These are phyloP conservation scores for Excalfactoria chinensis DNA, from an alignment of 2,113 vertebrate species.

Conservation along the genomic window DNA sequence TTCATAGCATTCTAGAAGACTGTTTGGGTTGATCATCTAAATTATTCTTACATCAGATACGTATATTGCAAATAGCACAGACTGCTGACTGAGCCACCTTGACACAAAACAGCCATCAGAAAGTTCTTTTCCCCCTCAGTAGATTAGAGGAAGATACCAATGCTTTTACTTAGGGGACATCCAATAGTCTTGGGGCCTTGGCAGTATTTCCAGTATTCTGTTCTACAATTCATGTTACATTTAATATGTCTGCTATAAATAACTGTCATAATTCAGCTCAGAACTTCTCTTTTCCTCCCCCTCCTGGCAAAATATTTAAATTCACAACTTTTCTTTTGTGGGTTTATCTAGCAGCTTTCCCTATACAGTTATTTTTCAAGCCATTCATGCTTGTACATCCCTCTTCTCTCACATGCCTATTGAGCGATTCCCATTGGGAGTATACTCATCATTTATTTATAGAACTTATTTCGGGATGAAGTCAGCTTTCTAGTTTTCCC, in stretches of 20 bases:
- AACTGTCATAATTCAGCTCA: neutral
- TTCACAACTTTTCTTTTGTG: neutral
- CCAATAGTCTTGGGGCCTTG: neutral
- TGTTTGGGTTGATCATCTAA: neutral
- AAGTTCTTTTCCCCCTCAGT: neutral
- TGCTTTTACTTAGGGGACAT: neutral
- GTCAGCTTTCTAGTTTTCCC: neutral
- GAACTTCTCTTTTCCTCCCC: neutral
- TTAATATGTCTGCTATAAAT: neutral
- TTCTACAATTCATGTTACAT: neutral
- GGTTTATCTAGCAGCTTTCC: neutral
- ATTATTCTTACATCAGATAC: neutral
- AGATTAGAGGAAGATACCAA: neutral
- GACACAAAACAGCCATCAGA: neutral
- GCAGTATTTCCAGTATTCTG: neutral
- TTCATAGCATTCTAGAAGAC: neutral
- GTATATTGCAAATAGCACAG: neutral
- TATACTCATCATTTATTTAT: neutral
- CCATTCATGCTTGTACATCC: neutral
- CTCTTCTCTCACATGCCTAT: neutral
- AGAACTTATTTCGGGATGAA: neutral
- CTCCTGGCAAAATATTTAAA: neutral
- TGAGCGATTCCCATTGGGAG: neutral
- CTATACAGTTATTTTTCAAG: neutral
- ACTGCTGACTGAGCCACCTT: neutral